phyloP scores from a whole-genome alignment of 1,140 invertebrate genomes.

The Plectrocnemia conspersa region DNA sequence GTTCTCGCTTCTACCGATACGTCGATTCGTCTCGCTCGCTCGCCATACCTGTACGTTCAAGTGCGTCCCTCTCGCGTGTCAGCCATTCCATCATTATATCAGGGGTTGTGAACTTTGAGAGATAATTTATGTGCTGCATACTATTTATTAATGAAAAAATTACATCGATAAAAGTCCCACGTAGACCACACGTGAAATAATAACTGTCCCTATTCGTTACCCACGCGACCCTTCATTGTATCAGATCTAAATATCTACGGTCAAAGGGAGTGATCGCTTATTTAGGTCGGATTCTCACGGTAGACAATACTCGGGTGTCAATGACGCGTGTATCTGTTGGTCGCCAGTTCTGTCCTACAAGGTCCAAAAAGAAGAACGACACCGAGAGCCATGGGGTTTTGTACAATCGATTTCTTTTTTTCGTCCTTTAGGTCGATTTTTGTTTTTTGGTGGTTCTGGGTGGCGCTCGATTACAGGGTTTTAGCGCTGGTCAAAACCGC shows the following conservation, averaged over 20 bases:
- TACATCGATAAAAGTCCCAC: too few relatives aligned
- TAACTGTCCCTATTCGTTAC: conserved; percentile 2
- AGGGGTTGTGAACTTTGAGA: too few relatives aligned
- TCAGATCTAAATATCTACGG: background rate
- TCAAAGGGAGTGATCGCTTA: conserved; percentile 7
- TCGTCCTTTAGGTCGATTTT: background rate
- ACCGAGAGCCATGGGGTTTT: background rate
- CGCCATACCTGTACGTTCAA: background rate
- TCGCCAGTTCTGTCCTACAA: conserved; percentile 20
- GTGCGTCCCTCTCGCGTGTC: conserved; percentile 16
- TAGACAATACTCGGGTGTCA: conserved; percentile 25
- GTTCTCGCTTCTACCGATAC: background rate
- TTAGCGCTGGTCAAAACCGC: conserved; percentile 13
- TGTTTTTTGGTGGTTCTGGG: conserved; percentile 8
- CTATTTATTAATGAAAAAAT: too few relatives aligned
- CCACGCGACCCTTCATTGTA: background rate
- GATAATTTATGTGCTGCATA: too few relatives aligned
- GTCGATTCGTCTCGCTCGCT: too few relatives aligned
- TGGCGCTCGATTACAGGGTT: conserved; percentile 23
- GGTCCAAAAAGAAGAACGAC: conserved; percentile 16
- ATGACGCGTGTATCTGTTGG: conserved; percentile 23
- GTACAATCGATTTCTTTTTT: background rate
- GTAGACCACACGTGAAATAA: conserved; percentile 18
- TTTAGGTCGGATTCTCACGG: conserved; percentile 19
- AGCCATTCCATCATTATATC: conserved; percentile 10